Evolutionary conservation across 2,888 invertebrate species (phyloP), one percentile per base, ranked within the genome.

Genomic region (Boloria euphrosyne): DNA sequence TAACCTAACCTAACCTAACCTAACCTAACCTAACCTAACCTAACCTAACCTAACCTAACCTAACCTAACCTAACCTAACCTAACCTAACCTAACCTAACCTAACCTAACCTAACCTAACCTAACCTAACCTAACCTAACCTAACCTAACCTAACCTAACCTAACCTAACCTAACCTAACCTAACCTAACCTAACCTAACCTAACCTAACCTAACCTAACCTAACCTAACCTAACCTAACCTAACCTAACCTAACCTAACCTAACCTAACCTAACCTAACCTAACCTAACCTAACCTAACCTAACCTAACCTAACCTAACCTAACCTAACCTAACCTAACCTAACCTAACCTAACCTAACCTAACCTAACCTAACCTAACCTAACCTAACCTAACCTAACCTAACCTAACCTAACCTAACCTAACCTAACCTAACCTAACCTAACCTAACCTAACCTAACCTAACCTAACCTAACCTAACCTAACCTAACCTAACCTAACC

Each of bases 51-150:
- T 72, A 70, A 72, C 70, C 71, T 71, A 72, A 73, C 73, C 72
- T 72, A 73, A 71, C 72, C 55, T 70, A 73, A 73, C 71, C 72
- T 71, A 73, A 73, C 73, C 71, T 73, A 71, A 66, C 71, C 67
- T 73, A 73, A 73, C 75, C 71, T 72, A 73, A 71, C 73, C 72
- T 73, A 75, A 73, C 75, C 73, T 70, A 72, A 72, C n/a, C n/a
- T n/a, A n/a, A n/a, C n/a, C n/a, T n/a, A n/a, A n/a, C n/a, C n/a
- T n/a, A n/a, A n/a, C n/a, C n/a, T n/a, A n/a, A n/a, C n/a, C n/a
- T n/a, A n/a, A n/a, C n/a, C n/a, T n/a, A n/a, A n/a, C n/a, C n/a
- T n/a, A n/a, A n/a, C n/a, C n/a, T n/a, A n/a, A n/a, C n/a, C n/a
- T n/a, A n/a, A n/a, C n/a, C n/a, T n/a, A n/a, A n/a, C n/a, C n/a